Evolutionary conservation across 2,888 invertebrate genomes (phyloP).

Genomic region (Thecophora atra): DNA sequence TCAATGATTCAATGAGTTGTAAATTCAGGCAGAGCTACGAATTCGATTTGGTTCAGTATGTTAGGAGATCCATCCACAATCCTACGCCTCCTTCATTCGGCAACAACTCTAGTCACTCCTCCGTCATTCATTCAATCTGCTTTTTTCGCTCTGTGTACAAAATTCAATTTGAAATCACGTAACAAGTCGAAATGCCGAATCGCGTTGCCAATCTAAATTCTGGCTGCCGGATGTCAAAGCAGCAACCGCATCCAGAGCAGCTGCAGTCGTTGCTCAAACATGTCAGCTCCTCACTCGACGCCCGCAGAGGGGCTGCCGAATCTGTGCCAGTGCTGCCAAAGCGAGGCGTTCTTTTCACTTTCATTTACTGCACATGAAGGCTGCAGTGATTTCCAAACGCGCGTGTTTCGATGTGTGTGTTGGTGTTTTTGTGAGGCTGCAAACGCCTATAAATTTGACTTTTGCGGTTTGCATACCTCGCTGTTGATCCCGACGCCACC

Average conservation of each 20-base stretch:
- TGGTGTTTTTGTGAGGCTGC: not conserved
- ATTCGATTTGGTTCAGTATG: too few relatives aligned
- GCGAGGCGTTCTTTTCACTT: not conserved
- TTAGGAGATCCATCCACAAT: too few relatives aligned
- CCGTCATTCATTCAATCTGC: not conserved
- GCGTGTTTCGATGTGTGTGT: not conserved
- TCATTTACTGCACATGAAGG: not conserved
- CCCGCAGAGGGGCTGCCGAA: not conserved
- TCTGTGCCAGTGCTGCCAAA: constrained; percentile 7
- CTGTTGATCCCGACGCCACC: not conserved
- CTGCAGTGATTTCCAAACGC: not conserved
- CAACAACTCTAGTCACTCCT: too few relatives aligned
- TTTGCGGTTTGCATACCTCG: not conserved
- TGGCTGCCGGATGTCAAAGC: not conserved
- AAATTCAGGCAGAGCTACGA: too few relatives aligned
- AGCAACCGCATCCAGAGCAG: not conserved
- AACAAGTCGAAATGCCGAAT: constrained; percentile 10
- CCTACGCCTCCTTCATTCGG: too few relatives aligned
- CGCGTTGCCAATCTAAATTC: not conserved
- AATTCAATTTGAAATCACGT: not conserved
- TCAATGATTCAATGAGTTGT: too few relatives aligned
- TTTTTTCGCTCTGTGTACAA: not conserved
- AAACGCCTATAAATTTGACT: not conserved
- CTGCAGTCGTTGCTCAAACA: not conserved
- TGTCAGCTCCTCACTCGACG: not conserved